Conservation (phyloP, 2,888 invertebrate genomes). For the Eristalinus sepulchralis region DNA sequence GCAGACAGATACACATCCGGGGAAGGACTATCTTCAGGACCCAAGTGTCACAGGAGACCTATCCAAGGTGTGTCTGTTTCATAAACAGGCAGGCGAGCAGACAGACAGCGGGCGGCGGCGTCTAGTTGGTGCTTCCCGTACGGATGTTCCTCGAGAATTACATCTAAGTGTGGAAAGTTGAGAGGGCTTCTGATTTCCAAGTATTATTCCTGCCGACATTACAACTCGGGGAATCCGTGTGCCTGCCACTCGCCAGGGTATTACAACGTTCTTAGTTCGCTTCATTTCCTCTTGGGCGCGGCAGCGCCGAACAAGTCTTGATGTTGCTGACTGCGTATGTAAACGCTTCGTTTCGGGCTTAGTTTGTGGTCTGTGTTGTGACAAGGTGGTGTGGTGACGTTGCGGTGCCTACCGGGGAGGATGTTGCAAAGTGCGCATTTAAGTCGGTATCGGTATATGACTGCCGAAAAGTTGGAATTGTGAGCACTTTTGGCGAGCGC, state of each 20-base stretch:
- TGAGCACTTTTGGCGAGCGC: no score
- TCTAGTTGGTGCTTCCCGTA: constrained; percentile 1
- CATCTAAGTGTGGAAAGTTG: constrained; percentile 47
- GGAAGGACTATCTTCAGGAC: constrained; percentile 39
- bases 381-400: constrained; percentile 10
- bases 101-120: constrained; percentile 5
- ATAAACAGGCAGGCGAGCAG: constrained; percentile 54
- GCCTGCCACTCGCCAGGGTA: constrained; percentile 42
- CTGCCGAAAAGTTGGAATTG: no score
- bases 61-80: constrained; percentile 47
- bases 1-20: constrained; percentile 51
- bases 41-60: constrained; percentile 42
- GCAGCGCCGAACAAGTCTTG: background rate
- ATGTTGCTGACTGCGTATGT: constrained; percentile 36
- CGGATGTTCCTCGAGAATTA: constrained; percentile 51
- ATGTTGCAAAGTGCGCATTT: no score
- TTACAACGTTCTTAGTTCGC: constrained; percentile 24
- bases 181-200: constrained; percentile 52
- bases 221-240: constrained; percentile 52
- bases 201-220: constrained; percentile 46
- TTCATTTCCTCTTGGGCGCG: background rate
- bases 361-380: constrained; percentile 33
- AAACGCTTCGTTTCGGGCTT: constrained; percentile 41
- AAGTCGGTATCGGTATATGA: no score
- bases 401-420: background rate